A percentile compares a stretch with the other conserved stretches of the same genome.
phyloP scores from a whole-genome alignment of 2,113 vertebrate species.

The Bambusicola thoracicus region DNA sequence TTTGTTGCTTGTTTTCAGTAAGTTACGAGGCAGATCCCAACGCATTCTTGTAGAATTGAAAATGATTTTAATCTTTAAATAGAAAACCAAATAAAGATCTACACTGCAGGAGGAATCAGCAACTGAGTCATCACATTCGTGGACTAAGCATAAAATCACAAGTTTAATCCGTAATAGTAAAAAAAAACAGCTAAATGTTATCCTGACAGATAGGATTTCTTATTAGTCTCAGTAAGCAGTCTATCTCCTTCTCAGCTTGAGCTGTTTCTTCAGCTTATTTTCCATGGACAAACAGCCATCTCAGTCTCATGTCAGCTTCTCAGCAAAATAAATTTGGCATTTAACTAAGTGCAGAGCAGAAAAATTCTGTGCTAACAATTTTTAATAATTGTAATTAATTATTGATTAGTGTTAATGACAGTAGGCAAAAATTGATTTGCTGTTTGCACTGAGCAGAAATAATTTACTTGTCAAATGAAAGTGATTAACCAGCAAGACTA shows the following conservation, averaged over 20 bases:
- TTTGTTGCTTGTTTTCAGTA: background rate
- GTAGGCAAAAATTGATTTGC: conserved; percentile 19
- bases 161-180: conserved; percentile 31
- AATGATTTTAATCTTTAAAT: conserved; percentile 23
- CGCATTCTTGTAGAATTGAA: background rate
- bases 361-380: background rate
- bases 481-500: conserved; percentile 4
- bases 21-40: background rate
- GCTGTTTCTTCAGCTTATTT: conserved; percentile 38
- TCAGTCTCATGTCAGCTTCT: background rate
- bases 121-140: background rate
- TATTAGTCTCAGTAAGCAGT: too few relatives aligned
- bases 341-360: conserved; percentile 5
- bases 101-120: background rate
- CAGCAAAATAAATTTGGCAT: conserved; percentile 29
- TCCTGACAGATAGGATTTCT: background rate
- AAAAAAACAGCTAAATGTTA: conserved; percentile 32
- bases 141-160: background rate
- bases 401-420: conserved; percentile 38
- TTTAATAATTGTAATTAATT: conserved; percentile 37
- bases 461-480: conserved; percentile 31
- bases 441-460: conserved; percentile 46
- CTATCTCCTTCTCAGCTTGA: conserved; percentile 45
- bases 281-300: background rate
- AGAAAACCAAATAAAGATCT: background rate